Evolutionary conservation across 2,888 invertebrate species (phyloP), one percentile per base, ranked within the genome.

Genomic region (Barypeithes pellucidus): DNA sequence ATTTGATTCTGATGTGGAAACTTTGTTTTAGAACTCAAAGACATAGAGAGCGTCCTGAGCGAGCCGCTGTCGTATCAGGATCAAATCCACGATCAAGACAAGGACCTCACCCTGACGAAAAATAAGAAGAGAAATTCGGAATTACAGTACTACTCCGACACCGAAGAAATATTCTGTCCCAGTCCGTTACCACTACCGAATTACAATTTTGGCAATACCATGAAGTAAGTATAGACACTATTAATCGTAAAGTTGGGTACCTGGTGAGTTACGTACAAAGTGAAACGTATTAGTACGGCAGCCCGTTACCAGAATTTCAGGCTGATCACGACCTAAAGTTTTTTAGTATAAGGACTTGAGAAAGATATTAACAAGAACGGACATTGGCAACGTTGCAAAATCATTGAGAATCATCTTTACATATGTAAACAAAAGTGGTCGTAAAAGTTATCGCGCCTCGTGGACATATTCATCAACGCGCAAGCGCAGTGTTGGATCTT

Each of bases 171-270:
- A 60, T 84, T 84, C 67, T 86, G 85, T 76, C 85, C 85, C 2
- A 81, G 85, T 60, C 86, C 86, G 0, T 80, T 90, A 52, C 89
- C 89, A n/a, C 78, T 89, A 60, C 90, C 90, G 1, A 90, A 90
- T 80, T 91, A 89, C 80, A 90, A 88, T 36, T 84, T 89, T 54
- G 89, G 89, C 77, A 89, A 89, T 81, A 89, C 89, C 5, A 83
- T 89, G 67, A 84, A 81, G 75, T 84, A 81, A 88, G 73, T 66
- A 59, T 33, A 39, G 39, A 7, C 11, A 39, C n/a, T n/a, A 60
- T 36, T 60, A 39, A 45, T 43, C 12, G 5, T 11, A 2, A 7
- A 11, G 12, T 39, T 39, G 5, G 4, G 8, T 33, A 5, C 8
- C 8, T 33, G 33, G 33, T 33, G 8, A 33, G 5, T 33, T 33